Base-by-base conservation (phyloP, 2,797 vertebrate species). In the Sebastes miniatus region DNA sequence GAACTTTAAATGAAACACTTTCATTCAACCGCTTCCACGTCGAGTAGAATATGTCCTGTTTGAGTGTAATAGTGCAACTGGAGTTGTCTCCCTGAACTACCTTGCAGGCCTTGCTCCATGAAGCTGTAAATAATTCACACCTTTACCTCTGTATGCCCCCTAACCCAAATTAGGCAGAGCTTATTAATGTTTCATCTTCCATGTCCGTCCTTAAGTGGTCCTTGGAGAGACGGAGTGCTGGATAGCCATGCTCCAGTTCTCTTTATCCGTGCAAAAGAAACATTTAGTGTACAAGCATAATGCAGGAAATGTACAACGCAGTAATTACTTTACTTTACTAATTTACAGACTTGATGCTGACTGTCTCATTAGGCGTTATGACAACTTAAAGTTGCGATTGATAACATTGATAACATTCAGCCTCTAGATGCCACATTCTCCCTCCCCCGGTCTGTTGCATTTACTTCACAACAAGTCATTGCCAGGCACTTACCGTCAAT, bases 61-160 rank as follows among this genome's bases (percentile, higher is more conserved):
- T 36, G 54, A 54, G 11, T 66, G 63, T 22, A 66, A 22, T 4
- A 11, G 22, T 50, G 39, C 65, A 69, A 36, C 11, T 67, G 1
- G 4, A 50, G 54, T 13, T 34, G 25, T 22, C 36, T 71, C 68
- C 54, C 27, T 58, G 18, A 57, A 69, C 13, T 57, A 27, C 22
- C 43, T 77, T 3, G 2, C 32, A 56, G 34, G 56, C 24, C 27
- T 31, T 76, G 43, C 25, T 61, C 52, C 14, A 27, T 77, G 69
- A 68, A 73, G 43, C 9, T 54, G 43, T 80, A 83, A 83, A 90
- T 87, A 62, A 87, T 89, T 84, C 61, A 83, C 83, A 66, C 52
- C 75, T 62, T 82, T 59, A 83, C 62, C 68, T 88, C 69, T n/a
- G 20, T 3, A 34, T 71, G 63, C 14, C 64, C 78, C 47, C 67